Conservation (phyloP, 2,113 vertebrate species). For the Rousettus leschenaultii region DNA sequence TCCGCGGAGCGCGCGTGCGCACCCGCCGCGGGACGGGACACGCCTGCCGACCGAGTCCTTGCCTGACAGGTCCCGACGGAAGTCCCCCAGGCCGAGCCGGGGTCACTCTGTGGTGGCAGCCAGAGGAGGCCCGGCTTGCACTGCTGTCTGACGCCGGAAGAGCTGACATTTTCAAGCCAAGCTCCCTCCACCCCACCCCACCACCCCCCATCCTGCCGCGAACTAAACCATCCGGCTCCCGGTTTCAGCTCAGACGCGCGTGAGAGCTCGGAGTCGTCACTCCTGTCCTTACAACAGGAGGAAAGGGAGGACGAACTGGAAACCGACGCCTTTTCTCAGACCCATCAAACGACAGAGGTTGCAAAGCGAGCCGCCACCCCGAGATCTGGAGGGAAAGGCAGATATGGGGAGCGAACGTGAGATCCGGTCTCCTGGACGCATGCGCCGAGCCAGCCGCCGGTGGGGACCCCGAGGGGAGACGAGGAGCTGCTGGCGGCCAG, state of each 20-base stretch:
- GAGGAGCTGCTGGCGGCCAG: too few species aligned
- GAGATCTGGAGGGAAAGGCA: too few species aligned
- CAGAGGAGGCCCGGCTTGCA: not conserved
- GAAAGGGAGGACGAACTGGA: not conserved
- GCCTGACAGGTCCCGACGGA: fast-evolving
- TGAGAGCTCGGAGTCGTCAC: not conserved
- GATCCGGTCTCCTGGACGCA: too few species aligned
- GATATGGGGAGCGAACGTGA: too few species aligned
- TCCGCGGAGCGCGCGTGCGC: not conserved
- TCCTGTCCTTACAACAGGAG: not conserved
- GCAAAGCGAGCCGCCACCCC: not conserved
- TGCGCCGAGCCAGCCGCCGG: too few species aligned
- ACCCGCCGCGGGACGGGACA: fast-evolving
- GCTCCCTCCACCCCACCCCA: not conserved
- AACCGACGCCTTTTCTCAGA: not conserved
- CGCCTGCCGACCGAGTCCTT: fast-evolving
- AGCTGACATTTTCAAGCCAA: not conserved
- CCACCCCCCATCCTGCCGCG: too few species aligned
- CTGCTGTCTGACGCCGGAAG: not conserved
- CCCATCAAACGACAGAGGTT: not conserved
- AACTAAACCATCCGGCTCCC: too few species aligned
- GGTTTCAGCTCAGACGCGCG: fast-evolving
- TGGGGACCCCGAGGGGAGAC: too few species aligned
- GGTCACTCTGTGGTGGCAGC: too few species aligned
- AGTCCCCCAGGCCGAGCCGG: fast-evolving